A percentile compares a stretch with the other conserved stretches of the same genome.
Conservation (phyloP, 53 echinoderm and acorn worm genomes). For the Zoroaster sp. region DNA sequence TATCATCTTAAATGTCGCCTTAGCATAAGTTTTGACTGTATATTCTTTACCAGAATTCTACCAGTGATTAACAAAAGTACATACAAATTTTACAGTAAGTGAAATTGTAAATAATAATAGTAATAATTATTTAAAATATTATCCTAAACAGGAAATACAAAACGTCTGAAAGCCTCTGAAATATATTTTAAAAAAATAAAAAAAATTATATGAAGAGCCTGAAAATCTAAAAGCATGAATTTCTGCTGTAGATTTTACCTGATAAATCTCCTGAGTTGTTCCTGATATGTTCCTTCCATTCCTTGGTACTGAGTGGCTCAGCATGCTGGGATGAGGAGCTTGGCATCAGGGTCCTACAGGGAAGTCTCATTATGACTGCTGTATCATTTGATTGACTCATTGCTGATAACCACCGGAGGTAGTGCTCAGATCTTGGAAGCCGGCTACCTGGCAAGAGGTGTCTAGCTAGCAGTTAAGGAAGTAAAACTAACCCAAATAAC, state of each 20-base stretch:
- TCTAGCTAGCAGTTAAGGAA: background rate
- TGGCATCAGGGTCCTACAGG: background rate
- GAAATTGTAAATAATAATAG: too few species aligned
- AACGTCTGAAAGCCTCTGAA: too few species aligned
- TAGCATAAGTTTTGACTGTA: too few species aligned
- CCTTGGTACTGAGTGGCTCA: constrained; percentile 4
- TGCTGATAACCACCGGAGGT: constrained; percentile 5
- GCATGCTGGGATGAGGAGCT: background rate
- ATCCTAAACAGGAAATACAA: too few species aligned
- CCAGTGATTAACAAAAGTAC: too few species aligned
- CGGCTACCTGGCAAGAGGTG: background rate
- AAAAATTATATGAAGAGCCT: background rate
- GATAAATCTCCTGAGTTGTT: background rate
- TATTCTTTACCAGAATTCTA: too few species aligned
- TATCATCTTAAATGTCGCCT: too few species aligned
- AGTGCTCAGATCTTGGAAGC: constrained; percentile 29
- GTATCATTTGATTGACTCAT: background rate
- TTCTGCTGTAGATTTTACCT: background rate
- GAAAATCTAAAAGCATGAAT: background rate
- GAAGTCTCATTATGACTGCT: constrained; percentile 25
- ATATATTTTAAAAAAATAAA: background rate
- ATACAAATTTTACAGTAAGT: too few species aligned
- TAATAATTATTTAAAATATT: too few species aligned
- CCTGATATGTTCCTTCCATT: constrained; percentile 47
- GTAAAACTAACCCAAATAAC: background rate